Conservation (phyloP, 2,113 vertebrate genomes). For the Paramisgurnus dabryanus region DNA sequence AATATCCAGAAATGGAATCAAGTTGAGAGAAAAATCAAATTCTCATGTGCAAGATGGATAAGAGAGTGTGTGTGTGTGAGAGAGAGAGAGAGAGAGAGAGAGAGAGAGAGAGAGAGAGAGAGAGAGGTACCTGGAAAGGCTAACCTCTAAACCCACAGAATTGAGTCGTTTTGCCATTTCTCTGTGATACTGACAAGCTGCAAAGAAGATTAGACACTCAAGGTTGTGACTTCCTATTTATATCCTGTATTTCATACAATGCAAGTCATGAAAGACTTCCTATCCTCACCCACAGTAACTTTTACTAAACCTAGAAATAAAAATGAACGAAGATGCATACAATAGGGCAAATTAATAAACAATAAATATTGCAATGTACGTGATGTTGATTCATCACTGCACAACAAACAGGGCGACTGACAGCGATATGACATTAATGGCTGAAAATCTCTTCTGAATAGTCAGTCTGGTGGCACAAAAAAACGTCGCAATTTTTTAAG, state of each 20-base stretch:
- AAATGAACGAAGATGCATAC: slow-evolving; percentile 1
- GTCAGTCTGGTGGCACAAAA: neutral
- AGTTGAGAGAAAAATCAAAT: slow-evolving; percentile 98
- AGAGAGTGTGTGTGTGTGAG: neutral
- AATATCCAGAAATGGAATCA: slow-evolving; percentile 99
- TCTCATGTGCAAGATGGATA: slow-evolving; percentile 85
- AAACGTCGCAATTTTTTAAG: no score
- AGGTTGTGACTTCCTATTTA: slow-evolving; percentile 81
- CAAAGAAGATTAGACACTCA: slow-evolving; percentile 91
- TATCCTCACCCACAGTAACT: slow-evolving; percentile 1
- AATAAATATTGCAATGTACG: slow-evolving; percentile 5
- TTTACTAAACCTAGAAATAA: slow-evolving; percentile 6
- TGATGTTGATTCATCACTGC: slow-evolving; percentile 25
- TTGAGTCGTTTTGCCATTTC: slow-evolving; percentile 93
- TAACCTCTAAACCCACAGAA: slow-evolving; percentile 96
- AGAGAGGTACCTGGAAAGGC: slow-evolving; percentile 97
- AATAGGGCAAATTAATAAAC: neutral
- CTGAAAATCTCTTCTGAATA: slow-evolving; percentile 20
- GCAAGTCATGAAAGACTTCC: slow-evolving; percentile 31
- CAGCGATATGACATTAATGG: slow-evolving; percentile 23
- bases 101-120: slow-evolving; percentile 74
- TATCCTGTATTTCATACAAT: slow-evolving; percentile 51
- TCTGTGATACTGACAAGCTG: slow-evolving; percentile 94
- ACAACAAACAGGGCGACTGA: neutral
- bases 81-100: slow-evolving; percentile 70